Conservation (phyloP, 2,888 invertebrate species). For the Crocallis elinguaria region DNA sequence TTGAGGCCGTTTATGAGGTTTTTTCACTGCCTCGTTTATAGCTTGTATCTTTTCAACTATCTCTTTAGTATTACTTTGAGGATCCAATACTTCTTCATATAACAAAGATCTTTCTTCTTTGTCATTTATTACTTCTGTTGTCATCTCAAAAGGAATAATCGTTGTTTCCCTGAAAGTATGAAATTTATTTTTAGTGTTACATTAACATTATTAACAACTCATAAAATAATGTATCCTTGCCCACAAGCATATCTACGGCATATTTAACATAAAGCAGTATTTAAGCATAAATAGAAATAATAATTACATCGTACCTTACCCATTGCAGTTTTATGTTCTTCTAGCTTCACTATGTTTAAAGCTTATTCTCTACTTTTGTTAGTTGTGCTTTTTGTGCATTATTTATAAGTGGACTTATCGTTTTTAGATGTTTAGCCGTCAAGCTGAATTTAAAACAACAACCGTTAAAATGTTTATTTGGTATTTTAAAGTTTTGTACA, state of each 20-base stretch:
- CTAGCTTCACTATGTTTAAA: slow-evolving; percentile 44
- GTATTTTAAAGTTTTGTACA: too few species aligned
- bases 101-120: slow-evolving; percentile 55
- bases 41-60: slow-evolving; percentile 84
- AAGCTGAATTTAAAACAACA: slow-evolving; percentile 9
- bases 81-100: slow-evolving; percentile 49
- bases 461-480: background rate
- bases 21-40: slow-evolving; percentile 76
- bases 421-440: slow-evolving; percentile 15
- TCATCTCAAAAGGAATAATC: slow-evolving; percentile 31
- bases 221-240: slow-evolving; percentile 5
- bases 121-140: slow-evolving; percentile 30
- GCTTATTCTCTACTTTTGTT: slow-evolving; percentile 49
- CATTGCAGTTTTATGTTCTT: slow-evolving; percentile 45
- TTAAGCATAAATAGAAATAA: slow-evolving; percentile 51
- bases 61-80: slow-evolving; percentile 58
- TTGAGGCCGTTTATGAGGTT: slow-evolving; percentile 60
- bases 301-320: slow-evolving; percentile 73
- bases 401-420: slow-evolving; percentile 30
- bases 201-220: background rate
- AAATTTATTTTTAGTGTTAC: slow-evolving; percentile 15
- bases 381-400: slow-evolving; percentile 51
- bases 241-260: slow-evolving; percentile 16
- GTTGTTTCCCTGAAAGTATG: slow-evolving; percentile 53
- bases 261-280: slow-evolving; percentile 47